Conservation (phyloP, 2,888 invertebrate species). For the Drosophila fulvimacula region DNA sequence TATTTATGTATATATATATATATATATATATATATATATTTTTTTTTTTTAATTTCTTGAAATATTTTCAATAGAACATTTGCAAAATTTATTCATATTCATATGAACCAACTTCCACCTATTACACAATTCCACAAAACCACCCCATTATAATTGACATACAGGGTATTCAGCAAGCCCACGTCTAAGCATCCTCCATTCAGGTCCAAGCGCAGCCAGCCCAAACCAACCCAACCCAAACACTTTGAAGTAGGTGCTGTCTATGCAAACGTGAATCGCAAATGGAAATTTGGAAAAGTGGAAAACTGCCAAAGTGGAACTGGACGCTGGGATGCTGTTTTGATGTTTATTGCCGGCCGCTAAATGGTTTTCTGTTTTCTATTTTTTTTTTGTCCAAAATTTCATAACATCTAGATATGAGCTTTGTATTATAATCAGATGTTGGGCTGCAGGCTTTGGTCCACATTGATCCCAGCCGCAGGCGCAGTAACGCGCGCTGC, state of each 20-base stretch:
- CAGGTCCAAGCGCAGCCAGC: slow-evolving; percentile 19
- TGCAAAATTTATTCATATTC: background rate
- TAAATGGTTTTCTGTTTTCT: slow-evolving; percentile 35
- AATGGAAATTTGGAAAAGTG: slow-evolving; percentile 33
- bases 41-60: no score
- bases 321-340: slow-evolving; percentile 54
- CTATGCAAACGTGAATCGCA: slow-evolving; percentile 64
- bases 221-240: slow-evolving; percentile 45
- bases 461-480: slow-evolving; percentile 14
- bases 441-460: slow-evolving; percentile 15
- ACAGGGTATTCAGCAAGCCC: slow-evolving; percentile 15
- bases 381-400: slow-evolving; percentile 32
- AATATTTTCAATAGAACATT: background rate
- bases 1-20: no score
- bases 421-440: slow-evolving; percentile 68
- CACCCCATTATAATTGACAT: background rate
- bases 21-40: no score
- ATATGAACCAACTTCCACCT: background rate
- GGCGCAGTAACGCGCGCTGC: slow-evolving; percentile 40
- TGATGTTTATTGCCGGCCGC: slow-evolving; percentile 7
- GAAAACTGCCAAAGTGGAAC: slow-evolving; percentile 23
- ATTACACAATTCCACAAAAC: background rate
- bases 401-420: slow-evolving; percentile 76
- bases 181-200: slow-evolving; percentile 43
- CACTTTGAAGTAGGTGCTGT: slow-evolving; percentile 74